These are phyloP conservation scores for Gnathochromis pfefferi DNA, from an alignment of 2,113 vertebrate genomes.

Conservation along the genomic window DNA sequence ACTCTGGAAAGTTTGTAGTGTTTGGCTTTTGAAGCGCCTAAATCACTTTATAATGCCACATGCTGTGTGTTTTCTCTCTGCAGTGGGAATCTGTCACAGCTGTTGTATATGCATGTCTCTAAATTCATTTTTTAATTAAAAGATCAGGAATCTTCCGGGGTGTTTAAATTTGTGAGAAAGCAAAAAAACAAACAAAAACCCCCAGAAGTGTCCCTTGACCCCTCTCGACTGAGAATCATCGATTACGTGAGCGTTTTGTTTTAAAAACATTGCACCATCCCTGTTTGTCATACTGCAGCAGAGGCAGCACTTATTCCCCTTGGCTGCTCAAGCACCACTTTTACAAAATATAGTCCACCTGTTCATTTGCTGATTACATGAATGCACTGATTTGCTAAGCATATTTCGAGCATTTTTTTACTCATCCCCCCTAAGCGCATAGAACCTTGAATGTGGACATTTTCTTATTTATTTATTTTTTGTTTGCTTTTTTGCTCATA, in stretches of 20 bases:
- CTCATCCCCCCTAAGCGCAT: background rate
- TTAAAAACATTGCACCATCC: background rate
- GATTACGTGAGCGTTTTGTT: background rate
- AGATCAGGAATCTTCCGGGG: background rate
- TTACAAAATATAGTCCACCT: background rate
- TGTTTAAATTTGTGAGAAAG: background rate
- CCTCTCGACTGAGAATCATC: background rate
- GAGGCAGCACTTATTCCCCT: background rate
- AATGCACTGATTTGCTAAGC: background rate
- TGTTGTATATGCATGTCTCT: background rate
- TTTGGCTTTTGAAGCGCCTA: conserved; percentile 1
- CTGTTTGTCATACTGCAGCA: background rate
- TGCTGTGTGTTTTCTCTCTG: background rate
- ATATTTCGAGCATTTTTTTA: background rate
- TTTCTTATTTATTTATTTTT: background rate
- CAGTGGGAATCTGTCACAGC: background rate
- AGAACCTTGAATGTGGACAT: background rate
- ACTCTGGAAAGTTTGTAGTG: background rate
- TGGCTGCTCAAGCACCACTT: background rate
- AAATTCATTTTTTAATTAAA: background rate
- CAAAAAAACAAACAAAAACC: background rate
- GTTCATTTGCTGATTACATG: background rate
- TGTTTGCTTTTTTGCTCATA: background rate
- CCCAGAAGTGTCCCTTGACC: background rate
- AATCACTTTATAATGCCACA: background rate